Evolutionary conservation across 2,888 invertebrate genomes (phyloP), one percentile per base, ranked within the genome.

Genomic region (Acrocyrtus sp.): DNA sequence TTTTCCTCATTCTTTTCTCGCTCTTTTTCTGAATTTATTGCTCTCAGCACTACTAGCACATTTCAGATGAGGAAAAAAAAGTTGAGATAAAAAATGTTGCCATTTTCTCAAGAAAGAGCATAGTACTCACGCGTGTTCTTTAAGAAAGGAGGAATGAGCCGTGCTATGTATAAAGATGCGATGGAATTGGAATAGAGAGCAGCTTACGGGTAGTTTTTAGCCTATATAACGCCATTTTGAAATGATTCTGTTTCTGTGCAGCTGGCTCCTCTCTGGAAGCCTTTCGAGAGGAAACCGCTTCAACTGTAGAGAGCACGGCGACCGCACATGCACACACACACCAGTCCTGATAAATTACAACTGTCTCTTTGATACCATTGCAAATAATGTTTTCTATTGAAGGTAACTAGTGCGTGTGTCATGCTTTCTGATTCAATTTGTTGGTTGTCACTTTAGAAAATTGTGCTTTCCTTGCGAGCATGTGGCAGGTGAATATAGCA

Each of bases 351-450:
- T 68, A 68, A 61, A 68, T 68, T 68, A 45, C 68, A 54, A 68
- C 61, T 68, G 68, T 68, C 68, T 68, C 48, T 50, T 53, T 53
- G n/a, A n/a, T 47, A 54, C 60, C 47, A 68, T 61, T 60, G 68
- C 61, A 60, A 68, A 68, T n/a, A n/a, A n/a, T 68, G 61, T 47
- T 68, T 60, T 68, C 61, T 68, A 60, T 68, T 68, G 68, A 68
- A 68, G 68, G 68, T 68, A 68, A 68, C 61, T 68, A 61, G 68
- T 68, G 68, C 68, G 68, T 68, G 68, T 68, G 68, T 68, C 60
- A 68, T 68, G 68, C 68, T 68, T 68, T 68, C 68, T 68, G 61
- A 68, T 68, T 68, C 68, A 68, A 68, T 68, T 68, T 68, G 68
- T 68, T 68, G 61, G 68, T 68, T 68, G 68, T 68, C 68, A 68